Evolutionary conservation across 2,797 vertebrate genomes (phyloP).

Genomic region (Schizopygopsis pylzovi): DNA sequence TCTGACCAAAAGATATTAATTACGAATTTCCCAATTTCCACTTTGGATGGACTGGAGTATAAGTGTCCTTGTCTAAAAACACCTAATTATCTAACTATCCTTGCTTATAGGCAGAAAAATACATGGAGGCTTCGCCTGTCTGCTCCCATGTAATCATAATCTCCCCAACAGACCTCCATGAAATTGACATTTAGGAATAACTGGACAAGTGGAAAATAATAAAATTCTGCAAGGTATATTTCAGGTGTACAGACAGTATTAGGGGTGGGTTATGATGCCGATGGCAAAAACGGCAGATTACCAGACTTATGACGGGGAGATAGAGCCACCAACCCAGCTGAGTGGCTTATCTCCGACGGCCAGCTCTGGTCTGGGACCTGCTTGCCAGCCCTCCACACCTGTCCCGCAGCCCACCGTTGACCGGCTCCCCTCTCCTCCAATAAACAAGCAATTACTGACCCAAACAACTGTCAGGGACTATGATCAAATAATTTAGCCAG

Average conservation of each 20-base stretch:
- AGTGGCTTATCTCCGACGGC: conserved; percentile 83
- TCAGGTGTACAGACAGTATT: conserved; percentile 77
- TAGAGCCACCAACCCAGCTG: conserved; percentile 78
- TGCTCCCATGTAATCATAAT: conserved; percentile 83
- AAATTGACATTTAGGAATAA: conserved; percentile 98
- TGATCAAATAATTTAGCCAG: conserved; percentile 87
- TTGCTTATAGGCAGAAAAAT: conserved; percentile 63
- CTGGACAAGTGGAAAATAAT: conserved; percentile 82
- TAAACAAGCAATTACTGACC: conserved; percentile 89
- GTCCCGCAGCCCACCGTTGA: conserved; percentile 77
- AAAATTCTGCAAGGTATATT: conserved; percentile 74
- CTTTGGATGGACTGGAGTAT: neutral
- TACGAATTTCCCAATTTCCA: neutral
- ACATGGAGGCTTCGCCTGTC: conserved; percentile 69
- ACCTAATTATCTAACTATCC: conserved; percentile 57
- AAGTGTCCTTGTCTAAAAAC: conserved; percentile 47
- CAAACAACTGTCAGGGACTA: conserved; percentile 85
- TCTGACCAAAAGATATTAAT: neutral
- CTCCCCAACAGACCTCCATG: conserved; percentile 84
- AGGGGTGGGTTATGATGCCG: conserved; percentile 74
- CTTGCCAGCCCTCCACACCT: conserved; percentile 71
- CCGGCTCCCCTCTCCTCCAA: conserved; percentile 78
- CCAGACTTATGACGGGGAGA: conserved; percentile 74
- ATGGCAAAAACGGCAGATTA: conserved; percentile 79
- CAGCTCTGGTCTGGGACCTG: conserved; percentile 76